phyloP scores from a whole-genome alignment of 2,113 vertebrate genomes.

The Microtus ochrogaster region DNA sequence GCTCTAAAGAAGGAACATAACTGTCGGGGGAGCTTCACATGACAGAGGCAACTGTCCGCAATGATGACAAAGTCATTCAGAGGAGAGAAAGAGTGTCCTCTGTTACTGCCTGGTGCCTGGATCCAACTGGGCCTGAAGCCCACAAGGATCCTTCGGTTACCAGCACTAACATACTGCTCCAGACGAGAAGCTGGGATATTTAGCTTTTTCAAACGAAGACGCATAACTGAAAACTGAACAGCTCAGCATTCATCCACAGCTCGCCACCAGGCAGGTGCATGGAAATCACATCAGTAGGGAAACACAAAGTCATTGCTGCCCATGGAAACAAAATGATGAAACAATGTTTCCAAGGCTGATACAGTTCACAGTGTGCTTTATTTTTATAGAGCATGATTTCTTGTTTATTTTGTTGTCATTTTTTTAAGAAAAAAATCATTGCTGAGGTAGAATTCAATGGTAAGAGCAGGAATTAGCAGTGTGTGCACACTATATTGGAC shows the following conservation, averaged over 20 bases:
- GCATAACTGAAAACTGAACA: not conserved
- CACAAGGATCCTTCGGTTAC: not conserved
- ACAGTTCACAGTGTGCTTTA: not conserved
- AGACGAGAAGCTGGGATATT: not conserved
- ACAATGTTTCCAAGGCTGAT: not conserved
- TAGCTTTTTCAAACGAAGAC: not conserved
- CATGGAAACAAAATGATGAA: not conserved
- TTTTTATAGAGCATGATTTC: not conserved
- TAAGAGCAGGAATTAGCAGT: not conserved
- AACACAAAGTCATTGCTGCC: not conserved
- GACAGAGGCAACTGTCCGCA: not conserved
- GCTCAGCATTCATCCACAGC: not conserved
- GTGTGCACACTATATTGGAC: no score
- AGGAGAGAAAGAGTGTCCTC: not conserved
- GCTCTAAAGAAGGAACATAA: not conserved
- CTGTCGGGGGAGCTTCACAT: no score
- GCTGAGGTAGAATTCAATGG: not conserved
- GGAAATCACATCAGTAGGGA: no score
- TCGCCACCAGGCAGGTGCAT: not conserved
- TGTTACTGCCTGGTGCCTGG: fast-evolving
- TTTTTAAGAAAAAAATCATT: not conserved
- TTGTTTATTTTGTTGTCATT: not conserved
- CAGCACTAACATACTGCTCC: not conserved
- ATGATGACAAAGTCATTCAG: not conserved
- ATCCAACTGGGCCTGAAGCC: not conserved